phyloP scores from a whole-genome alignment of 2,797 vertebrate species.

The Paguma larvata region DNA sequence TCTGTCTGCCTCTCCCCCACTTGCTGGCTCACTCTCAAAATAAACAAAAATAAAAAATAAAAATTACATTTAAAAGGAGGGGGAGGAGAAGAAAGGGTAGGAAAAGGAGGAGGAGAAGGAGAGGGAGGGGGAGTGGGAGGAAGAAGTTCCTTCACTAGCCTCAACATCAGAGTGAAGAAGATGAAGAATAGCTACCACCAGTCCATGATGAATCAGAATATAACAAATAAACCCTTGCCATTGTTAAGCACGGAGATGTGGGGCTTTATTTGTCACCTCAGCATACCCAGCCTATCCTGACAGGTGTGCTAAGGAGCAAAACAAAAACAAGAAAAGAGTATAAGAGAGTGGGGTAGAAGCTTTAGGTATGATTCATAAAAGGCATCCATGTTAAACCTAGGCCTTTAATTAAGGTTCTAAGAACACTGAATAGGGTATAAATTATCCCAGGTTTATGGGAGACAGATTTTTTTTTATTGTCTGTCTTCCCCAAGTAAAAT shows the following conservation, averaged over 20 bases:
- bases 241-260: not conserved
- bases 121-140: no score
- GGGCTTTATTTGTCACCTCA: not conserved
- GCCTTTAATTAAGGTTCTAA: constrained; percentile 34
- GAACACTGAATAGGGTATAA: constrained; percentile 29
- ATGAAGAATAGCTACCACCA: not conserved
- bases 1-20: no score
- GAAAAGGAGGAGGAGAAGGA: no score
- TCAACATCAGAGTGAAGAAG: not conserved
- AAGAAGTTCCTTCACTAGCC: not conserved
- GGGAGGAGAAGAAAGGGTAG: no score
- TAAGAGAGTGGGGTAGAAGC: not conserved
- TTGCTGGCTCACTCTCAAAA: no score
- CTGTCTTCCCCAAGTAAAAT: constrained; percentile 6
- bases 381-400: constrained; percentile 7
- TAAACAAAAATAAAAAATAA: no score
- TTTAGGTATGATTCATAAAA: constrained; percentile 35
- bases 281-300: not conserved
- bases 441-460: not conserved
- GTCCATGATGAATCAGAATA: not conserved
- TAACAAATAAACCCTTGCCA: not conserved
- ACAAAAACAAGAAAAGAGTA: not conserved
- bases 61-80: no score
- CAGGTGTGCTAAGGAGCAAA: not conserved
- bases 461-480: not conserved